phyloP scores from a whole-genome alignment of 2,888 invertebrate genomes.

The Meteorus colon region DNA sequence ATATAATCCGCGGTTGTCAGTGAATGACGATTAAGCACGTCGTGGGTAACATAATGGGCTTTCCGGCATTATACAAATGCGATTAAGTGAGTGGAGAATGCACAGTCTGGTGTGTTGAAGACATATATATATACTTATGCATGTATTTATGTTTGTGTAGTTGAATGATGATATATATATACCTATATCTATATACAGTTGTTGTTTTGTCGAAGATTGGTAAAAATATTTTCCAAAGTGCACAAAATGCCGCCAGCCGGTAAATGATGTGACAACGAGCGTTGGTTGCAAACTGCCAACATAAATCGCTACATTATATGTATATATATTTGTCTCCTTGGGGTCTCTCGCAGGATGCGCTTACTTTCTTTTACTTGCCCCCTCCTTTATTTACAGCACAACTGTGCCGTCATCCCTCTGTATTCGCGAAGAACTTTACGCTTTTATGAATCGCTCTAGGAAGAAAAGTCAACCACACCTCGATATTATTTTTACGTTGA shows the following conservation, averaged over 20 bases:
- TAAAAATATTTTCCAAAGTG: constrained; percentile 14
- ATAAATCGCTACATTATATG: constrained; percentile 59
- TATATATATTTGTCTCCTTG: constrained; percentile 50
- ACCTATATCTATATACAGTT: not conserved
- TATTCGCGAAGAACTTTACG: constrained; percentile 23
- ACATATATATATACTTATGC: not conserved
- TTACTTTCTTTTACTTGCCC: constrained; percentile 35
- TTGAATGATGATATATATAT: not conserved
- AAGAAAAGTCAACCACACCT: constrained; percentile 22
- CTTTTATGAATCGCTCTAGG: constrained; percentile 21
- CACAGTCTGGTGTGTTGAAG: not conserved
- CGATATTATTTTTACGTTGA: constrained; percentile 25
- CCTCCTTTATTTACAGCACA: not conserved
- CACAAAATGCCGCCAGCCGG: constrained; percentile 35
- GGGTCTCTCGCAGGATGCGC: constrained; percentile 53
- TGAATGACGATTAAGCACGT: not conserved
- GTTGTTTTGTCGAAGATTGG: constrained; percentile 21
- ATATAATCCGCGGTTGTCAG: not conserved
- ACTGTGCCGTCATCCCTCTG: constrained; percentile 3
- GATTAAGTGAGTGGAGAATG: not conserved
- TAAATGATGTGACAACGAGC: constrained; percentile 56
- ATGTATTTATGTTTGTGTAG: not conserved
- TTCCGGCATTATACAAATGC: not conserved
- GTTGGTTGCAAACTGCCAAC: constrained; percentile 54
- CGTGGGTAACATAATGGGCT: constrained; percentile 6